A percentile compares a stretch with the other conserved stretches of the same genome.
These are phyloP conservation scores for Leptinotarsa juncta DNA, from an alignment of 2,888 invertebrate genomes.

Conservation along the genomic window DNA sequence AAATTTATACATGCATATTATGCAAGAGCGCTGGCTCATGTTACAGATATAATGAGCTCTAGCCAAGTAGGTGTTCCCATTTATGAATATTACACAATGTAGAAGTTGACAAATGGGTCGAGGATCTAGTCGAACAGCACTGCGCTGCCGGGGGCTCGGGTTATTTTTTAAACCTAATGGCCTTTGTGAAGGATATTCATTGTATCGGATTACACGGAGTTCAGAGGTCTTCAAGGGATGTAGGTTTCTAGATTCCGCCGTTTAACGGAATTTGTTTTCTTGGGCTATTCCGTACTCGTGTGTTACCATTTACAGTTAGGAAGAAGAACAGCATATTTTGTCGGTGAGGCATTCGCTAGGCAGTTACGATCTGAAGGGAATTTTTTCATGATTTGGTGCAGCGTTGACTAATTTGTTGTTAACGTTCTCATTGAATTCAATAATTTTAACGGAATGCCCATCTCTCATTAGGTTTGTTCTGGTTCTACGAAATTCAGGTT, in stretches of 20 bases:
- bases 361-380: neutral
- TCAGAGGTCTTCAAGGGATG: conserved; percentile 55
- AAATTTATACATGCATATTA: conserved; percentile 43
- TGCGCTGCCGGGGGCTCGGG: conserved; percentile 6
- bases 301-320: conserved; percentile 48
- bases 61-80: conserved; percentile 52
- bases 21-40: conserved; percentile 42
- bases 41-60: conserved; percentile 48
- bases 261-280: conserved; percentile 49
- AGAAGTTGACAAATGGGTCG: conserved; percentile 46
- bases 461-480: no score
- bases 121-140: conserved; percentile 11
- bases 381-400: neutral
- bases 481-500: no score
- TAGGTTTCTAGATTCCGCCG: conserved; percentile 55
- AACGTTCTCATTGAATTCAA: neutral
- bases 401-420: neutral
- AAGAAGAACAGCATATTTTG: conserved; percentile 24
- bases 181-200: conserved; percentile 27
- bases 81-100: conserved; percentile 46
- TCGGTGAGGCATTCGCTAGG: conserved; percentile 12
- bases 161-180: conserved; percentile 15
- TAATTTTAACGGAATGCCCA: no score
- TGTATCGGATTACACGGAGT: conserved; percentile 39
- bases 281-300: conserved; percentile 39